phyloP scores from a whole-genome alignment of 1,140 invertebrate species.

The Telenomus remus region DNA sequence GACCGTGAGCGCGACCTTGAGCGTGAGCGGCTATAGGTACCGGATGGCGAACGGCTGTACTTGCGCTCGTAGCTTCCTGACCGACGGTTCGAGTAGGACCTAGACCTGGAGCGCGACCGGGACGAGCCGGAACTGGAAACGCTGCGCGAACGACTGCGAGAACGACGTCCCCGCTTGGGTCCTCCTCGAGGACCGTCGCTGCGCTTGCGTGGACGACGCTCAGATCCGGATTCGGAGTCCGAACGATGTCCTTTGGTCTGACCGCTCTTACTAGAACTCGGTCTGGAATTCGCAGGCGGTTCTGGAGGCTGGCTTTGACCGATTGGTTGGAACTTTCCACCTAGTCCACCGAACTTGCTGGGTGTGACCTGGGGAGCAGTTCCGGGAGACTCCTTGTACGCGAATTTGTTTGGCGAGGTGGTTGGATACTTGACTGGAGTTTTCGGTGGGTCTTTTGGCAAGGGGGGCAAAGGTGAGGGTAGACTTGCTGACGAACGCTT shows the following conservation, averaged over 20 bases:
- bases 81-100: conserved; percentile 71
- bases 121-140: conserved; percentile 75
- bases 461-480: conserved; percentile 73
- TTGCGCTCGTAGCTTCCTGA: conserved; percentile 77
- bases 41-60: conserved; percentile 75
- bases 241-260: conserved; percentile 70
- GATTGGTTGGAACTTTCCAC: conserved; percentile 73
- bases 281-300: conserved; percentile 59
- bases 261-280: conserved; percentile 59
- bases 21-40: conserved; percentile 70
- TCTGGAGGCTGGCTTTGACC: conserved; percentile 67
- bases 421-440: conserved; percentile 70
- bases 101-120: conserved; percentile 74
- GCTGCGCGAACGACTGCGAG: conserved; percentile 74
- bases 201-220: conserved; percentile 65
- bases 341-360: conserved; percentile 64
- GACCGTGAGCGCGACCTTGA: conserved; percentile 80
- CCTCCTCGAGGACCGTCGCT: conserved; percentile 46
- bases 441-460: conserved; percentile 73
- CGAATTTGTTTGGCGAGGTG: conserved; percentile 69
- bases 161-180: conserved; percentile 63
- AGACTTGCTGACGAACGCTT: conserved; percentile 68
- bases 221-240: conserved; percentile 70
- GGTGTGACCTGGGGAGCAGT: conserved; percentile 58
- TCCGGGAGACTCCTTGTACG: conserved; percentile 64